Percentiles rank a stretch among this genome's conserved stretches.
phyloP scores from a whole-genome alignment of 2,113 vertebrate genomes.

The Tetrao urogallus region DNA sequence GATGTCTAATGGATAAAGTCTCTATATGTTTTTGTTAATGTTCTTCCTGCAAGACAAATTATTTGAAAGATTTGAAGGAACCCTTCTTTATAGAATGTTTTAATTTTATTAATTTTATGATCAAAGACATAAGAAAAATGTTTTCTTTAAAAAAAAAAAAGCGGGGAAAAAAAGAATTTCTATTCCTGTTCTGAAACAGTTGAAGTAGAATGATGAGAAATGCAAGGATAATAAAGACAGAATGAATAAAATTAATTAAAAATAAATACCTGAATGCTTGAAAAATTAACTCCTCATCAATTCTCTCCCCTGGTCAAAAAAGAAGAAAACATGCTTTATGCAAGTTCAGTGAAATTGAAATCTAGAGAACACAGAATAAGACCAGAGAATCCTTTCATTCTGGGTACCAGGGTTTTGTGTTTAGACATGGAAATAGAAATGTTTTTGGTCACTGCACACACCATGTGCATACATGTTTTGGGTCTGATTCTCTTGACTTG shows the following conservation, averaged over 20 bases:
- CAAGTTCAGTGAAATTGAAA: slow-evolving; percentile 6
- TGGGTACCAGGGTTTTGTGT: slow-evolving; percentile 8
- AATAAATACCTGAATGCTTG: not conserved
- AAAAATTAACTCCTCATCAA: not conserved
- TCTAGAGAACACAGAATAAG: not conserved
- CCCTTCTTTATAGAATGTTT: not conserved
- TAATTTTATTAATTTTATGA: not conserved
- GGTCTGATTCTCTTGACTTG: not conserved
- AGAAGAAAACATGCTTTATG: fast-evolving
- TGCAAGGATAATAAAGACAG: not conserved
- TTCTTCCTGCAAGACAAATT: not conserved
- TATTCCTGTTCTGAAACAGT: not conserved
- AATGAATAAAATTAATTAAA: not conserved
- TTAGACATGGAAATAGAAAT: slow-evolving; percentile 17
- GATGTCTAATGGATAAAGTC: not conserved
- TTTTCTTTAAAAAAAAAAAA: not conserved
- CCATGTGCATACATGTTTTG: not conserved
- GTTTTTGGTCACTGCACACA: not conserved
- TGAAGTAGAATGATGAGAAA: not conserved
- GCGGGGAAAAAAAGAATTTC: not conserved
- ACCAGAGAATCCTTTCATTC: not conserved
- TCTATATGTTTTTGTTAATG: not conserved
- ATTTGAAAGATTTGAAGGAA: not conserved
- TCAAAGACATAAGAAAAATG: not conserved
- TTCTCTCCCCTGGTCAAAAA: not conserved